Evolutionary conservation across 1,140 invertebrate genomes (phyloP).

Genomic region (Neomicropteryx cornuta): DNA sequence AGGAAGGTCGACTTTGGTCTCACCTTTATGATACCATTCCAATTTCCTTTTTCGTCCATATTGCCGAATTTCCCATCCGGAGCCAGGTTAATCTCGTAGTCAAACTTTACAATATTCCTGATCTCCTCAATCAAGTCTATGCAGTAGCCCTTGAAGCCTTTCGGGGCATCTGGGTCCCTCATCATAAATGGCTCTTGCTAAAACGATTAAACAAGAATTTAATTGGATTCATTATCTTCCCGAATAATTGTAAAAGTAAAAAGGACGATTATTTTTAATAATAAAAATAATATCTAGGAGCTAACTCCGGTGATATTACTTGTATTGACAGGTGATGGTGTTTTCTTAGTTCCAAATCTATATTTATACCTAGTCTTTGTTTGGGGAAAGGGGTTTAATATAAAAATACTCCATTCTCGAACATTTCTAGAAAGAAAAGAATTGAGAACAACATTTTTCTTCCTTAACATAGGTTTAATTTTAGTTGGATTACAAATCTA

Average conservation of each 20-base stretch:
- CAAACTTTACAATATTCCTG: constrained; percentile 70
- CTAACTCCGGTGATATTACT: too few relatives aligned
- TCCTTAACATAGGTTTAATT: too few relatives aligned
- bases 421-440: too few relatives aligned
- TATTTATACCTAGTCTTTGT: too few relatives aligned
- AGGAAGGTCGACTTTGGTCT: too few relatives aligned
- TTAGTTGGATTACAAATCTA: too few relatives aligned
- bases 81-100: constrained; percentile 74
- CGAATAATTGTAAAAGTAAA: neutral
- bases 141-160: constrained; percentile 80
- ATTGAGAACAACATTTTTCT: too few relatives aligned
- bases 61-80: constrained; percentile 73
- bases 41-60: constrained; percentile 75
- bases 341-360: too few relatives aligned
- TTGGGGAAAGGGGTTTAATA: too few relatives aligned
- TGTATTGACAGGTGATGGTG: too few relatives aligned
- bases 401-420: too few relatives aligned
- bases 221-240: neutral
- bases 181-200: constrained; percentile 86
- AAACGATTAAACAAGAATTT: constrained; percentile 10
- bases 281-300: too few relatives aligned
- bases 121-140: constrained; percentile 86
- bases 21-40: constrained; percentile 91
- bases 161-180: constrained; percentile 47
- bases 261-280: neutral